Evolutionary conservation across 1,140 invertebrate genomes (phyloP).

Genomic region (Reticulitermes speratus): DNA sequence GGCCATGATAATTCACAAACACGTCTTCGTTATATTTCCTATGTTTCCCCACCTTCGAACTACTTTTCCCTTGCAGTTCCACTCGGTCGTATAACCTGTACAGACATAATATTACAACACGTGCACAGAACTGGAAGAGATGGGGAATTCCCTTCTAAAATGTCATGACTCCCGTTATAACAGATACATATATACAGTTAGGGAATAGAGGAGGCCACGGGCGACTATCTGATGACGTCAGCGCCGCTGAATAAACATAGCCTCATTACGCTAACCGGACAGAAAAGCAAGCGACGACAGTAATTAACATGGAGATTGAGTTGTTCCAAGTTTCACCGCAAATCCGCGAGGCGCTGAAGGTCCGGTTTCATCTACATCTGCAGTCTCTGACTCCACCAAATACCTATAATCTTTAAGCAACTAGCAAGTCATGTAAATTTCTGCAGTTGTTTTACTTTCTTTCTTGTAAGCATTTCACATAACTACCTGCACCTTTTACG

Average conservation of each 20-base stretch:
- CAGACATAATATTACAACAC: no score
- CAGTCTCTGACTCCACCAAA: no score
- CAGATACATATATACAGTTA: not conserved
- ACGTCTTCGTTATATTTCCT: no score
- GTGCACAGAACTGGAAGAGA: not conserved
- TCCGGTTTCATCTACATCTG: not conserved
- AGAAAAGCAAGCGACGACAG: not conserved
- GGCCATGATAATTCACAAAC: no score
- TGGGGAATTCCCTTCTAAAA: not conserved
- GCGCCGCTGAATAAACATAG: constrained; percentile 11
- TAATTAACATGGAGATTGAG: constrained; percentile 9
- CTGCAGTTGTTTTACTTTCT: no score
- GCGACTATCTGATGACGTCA: constrained; percentile 5
- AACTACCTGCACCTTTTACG: no score
- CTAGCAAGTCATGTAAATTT: no score
- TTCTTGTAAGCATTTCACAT: no score
- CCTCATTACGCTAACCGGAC: constrained; percentile 2
- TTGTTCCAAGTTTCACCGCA: not conserved
- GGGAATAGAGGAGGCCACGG: not conserved
- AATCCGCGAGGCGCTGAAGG: not conserved
- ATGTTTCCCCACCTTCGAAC: no score
- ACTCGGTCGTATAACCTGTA: no score
- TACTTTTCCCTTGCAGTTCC: no score
- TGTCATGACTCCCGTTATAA: not conserved
- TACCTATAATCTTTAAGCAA: no score